Base-by-base conservation (phyloP, 2,797 vertebrate species). In the Neopelma chrysocephalum region DNA sequence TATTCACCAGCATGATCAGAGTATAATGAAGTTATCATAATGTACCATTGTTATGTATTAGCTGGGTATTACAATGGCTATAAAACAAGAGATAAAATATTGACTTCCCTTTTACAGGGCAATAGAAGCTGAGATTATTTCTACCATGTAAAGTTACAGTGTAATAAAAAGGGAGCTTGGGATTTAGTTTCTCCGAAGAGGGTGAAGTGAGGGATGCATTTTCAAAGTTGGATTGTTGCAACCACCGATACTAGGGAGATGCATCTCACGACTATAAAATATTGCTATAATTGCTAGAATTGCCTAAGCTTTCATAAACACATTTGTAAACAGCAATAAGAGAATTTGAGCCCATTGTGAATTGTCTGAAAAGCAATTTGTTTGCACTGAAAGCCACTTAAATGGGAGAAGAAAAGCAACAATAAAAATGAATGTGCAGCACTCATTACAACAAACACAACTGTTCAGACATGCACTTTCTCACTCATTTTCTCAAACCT, bases 241-340 rank as follows among this genome's bases (percentile, higher is more conserved):
- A 58, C 80, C 82, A 95, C 87, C 12, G 69, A 62, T 66, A 53
- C 93, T 22, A 85, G 73, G 71, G 92, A 97, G 94, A 95, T 91
- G 93, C 94, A 87, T 96, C 97, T 96, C 95, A 96, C 7, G 87
- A 96, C 91, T 89, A 89, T 82, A 96, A 95, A 71, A 31, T 93
- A 93, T 94, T 95, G 95, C 84, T 91, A 84, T 76, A 97, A 97
- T 96, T 97, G 92, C 90, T 90, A 75, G 90, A 97, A 96, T 94
- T 91, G 89, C 84, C 84, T 93, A 87, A 94, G 88, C 96, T 97
- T 97, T 97, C 92, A 97, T 95, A 96, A 96, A 96, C 97, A 96
- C 89, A 92, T 97, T 98, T 96, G 87, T 95, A 98, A 97, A 97
- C 90, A 96, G 95, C 92, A 96, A 97, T 96, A 96, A 93, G 68